Percentiles rank a stretch among this genome's conserved stretches.
Evolutionary conservation across 2,888 invertebrate genomes (phyloP).

Genomic region (Vandiemenella viatica): DNA sequence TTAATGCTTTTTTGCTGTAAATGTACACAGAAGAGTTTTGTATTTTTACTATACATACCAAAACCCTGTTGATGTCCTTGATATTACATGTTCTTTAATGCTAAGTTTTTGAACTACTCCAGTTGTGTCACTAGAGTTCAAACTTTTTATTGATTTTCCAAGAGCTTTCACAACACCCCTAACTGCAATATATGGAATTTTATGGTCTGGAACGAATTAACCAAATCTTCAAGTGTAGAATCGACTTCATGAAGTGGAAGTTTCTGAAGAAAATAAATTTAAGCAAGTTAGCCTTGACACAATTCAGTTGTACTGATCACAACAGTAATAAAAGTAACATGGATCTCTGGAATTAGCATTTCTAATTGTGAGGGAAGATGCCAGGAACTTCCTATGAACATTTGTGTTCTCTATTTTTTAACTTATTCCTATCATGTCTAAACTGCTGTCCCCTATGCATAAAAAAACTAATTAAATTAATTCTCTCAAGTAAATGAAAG

Average conservation of each 20-base stretch:
- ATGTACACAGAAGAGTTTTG: neutral
- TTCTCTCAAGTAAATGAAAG: too few relatives aligned
- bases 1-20: neutral
- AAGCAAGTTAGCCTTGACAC: too few relatives aligned
- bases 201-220: slow-evolving; percentile 45
- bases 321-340: too few relatives aligned
- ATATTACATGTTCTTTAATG: slow-evolving; percentile 67
- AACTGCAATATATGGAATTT: slow-evolving; percentile 58
- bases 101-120: slow-evolving; percentile 68
- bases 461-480: too few relatives aligned
- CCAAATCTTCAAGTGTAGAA: slow-evolving; percentile 41
- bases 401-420: too few relatives aligned
- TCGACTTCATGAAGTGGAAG: slow-evolving; percentile 56
- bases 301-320: too few relatives aligned
- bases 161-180: slow-evolving; percentile 61
- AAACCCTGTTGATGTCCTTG: slow-evolving; percentile 70
- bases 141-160: slow-evolving; percentile 57
- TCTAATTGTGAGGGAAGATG: too few relatives aligned
- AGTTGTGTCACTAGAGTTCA: slow-evolving; percentile 52
- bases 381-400: too few relatives aligned
- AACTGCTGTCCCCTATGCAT: too few relatives aligned
- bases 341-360: too few relatives aligned
- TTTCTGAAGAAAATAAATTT: slow-evolving; percentile 34
- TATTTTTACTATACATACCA: slow-evolving; percentile 34
- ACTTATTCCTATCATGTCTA: too few relatives aligned